Conservation (phyloP, 2,797 vertebrate species). For the Pseudomugil tenellus region DNA sequence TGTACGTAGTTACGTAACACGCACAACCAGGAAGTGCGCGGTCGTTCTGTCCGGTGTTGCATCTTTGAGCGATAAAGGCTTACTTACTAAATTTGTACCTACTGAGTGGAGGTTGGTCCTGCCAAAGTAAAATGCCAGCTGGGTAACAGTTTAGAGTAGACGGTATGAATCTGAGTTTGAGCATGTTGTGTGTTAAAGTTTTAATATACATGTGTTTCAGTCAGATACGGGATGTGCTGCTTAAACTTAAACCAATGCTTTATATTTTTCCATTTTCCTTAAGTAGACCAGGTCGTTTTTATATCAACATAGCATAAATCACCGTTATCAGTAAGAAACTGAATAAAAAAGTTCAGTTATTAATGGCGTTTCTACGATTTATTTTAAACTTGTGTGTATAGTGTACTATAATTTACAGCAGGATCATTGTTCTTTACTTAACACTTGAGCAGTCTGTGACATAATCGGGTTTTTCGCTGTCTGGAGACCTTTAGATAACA, state of each 20-base stretch:
- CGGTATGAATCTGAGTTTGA: neutral
- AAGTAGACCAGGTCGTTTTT: too few species aligned
- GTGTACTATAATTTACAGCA: too few species aligned
- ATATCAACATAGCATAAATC: too few species aligned
- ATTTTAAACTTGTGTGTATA: too few species aligned
- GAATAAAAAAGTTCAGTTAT: too few species aligned
- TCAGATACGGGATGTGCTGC: neutral
- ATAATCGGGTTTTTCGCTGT: too few species aligned
- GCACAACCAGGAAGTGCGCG: neutral
- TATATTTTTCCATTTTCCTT: too few species aligned
- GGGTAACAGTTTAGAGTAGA: neutral
- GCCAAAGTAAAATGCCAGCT: neutral
- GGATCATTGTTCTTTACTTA: too few species aligned
- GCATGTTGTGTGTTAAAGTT: neutral
- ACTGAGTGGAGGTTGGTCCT: neutral
- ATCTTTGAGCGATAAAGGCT: neutral
- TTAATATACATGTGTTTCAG: neutral
- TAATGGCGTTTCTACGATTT: too few species aligned
- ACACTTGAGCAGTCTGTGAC: too few species aligned
- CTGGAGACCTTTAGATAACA: too few species aligned
- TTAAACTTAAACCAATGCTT: neutral
- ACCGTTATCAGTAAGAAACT: too few species aligned
- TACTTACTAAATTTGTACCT: neutral
- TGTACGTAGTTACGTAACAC: neutral
- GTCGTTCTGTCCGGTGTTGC: neutral